phyloP scores from a whole-genome alignment of 2,888 invertebrate species.

The Hoplodrina blanda region DNA sequence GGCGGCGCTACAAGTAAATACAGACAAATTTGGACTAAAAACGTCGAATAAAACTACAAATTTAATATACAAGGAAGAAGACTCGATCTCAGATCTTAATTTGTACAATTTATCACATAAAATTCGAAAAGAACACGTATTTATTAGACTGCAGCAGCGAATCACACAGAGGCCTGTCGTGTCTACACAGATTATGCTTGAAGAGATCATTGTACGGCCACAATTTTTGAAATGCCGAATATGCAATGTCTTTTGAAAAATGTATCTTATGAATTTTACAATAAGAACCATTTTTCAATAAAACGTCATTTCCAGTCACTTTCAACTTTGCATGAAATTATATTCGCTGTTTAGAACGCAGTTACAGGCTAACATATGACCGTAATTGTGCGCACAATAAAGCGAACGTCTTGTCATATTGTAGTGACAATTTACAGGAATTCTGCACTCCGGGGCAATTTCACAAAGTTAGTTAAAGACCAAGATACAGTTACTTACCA shows the following conservation, averaged over 20 bases:
- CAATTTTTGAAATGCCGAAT: constrained; percentile 38
- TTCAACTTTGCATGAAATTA: constrained; percentile 14
- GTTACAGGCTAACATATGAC: constrained; percentile 23
- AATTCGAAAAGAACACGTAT: constrained; percentile 82
- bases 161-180: constrained; percentile 60
- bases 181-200: constrained; percentile 68
- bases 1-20: constrained; percentile 65
- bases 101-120: constrained; percentile 89
- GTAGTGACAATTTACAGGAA: constrained; percentile 26
- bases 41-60: constrained; percentile 82
- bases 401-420: constrained; percentile 39
- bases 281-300: constrained; percentile 35
- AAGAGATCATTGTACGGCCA: constrained; percentile 67
- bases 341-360: constrained; percentile 34
- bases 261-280: neutral
- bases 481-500: constrained; percentile 57
- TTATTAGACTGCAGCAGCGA: constrained; percentile 69
- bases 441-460: constrained; percentile 23
- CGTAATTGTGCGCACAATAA: constrained; percentile 41
- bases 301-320: constrained; percentile 15
- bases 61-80: constrained; percentile 80
- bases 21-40: constrained; percentile 77
- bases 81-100: constrained; percentile 86
- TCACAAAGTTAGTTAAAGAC: constrained; percentile 48
- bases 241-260: constrained; percentile 38